A percentile compares a stretch with the other conserved stretches of the same genome.
Conservation (phyloP, 2,113 vertebrate genomes). For the Hippocampus comes region DNA sequence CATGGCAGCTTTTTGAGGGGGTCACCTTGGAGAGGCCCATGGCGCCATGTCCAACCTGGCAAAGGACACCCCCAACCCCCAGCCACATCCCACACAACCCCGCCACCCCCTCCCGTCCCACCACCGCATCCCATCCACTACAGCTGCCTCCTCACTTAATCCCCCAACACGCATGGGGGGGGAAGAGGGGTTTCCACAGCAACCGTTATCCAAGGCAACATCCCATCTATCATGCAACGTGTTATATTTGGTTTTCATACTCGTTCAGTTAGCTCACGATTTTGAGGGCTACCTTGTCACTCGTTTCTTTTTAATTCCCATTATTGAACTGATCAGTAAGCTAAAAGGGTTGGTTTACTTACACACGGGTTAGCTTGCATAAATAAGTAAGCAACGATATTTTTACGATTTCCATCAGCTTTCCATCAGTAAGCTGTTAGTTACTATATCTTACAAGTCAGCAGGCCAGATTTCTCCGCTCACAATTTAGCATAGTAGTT, state of each 20-base stretch:
- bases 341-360: too few relatives aligned
- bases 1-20: slow-evolving; percentile 53
- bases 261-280: background rate
- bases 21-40: slow-evolving; percentile 59
- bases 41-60: slow-evolving; percentile 31
- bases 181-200: background rate
- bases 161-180: slow-evolving; percentile 26
- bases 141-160: slow-evolving; percentile 55
- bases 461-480: too few relatives aligned
- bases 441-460: too few relatives aligned
- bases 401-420: too few relatives aligned
- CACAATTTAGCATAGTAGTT: background rate
- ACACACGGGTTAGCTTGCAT: too few relatives aligned
- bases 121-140: background rate
- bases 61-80: background rate
- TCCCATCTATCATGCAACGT: background rate
- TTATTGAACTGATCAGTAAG: too few relatives aligned
- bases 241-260: background rate
- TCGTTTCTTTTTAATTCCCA: background rate
- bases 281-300: background rate
- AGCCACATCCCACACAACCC: background rate
- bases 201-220: background rate
- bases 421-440: too few relatives aligned
- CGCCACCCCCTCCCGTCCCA: background rate
- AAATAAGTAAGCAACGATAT: too few relatives aligned